phyloP scores from a whole-genome alignment of 2,113 vertebrate genomes.

The Cyprinodon variegatus region DNA sequence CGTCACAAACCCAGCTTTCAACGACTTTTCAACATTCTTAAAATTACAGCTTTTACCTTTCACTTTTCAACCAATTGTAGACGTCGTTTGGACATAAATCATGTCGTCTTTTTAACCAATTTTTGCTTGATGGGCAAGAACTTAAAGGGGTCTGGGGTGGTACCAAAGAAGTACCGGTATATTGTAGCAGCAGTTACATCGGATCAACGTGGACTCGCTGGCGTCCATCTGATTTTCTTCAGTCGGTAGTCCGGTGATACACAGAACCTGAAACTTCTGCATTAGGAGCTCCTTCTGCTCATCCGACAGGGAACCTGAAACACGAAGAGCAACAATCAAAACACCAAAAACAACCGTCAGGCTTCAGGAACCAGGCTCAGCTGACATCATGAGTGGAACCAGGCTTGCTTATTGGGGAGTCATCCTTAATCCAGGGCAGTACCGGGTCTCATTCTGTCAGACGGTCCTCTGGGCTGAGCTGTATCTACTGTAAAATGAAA shows the following conservation, averaged over 20 bases:
- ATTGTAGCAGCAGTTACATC: slow-evolving; percentile 96
- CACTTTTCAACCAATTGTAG: too few relatives aligned
- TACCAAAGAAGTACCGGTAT: slow-evolving; percentile 81
- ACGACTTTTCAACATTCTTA: too few relatives aligned
- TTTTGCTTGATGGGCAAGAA: too few relatives aligned
- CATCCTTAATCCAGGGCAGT: too few relatives aligned
- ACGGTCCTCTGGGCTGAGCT: not conserved
- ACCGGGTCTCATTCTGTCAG: not conserved
- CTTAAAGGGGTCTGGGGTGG: too few relatives aligned
- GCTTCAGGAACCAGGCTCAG: not conserved
- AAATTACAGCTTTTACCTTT: too few relatives aligned
- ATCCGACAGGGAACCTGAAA: slow-evolving; percentile 69
- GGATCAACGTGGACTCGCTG: slow-evolving; percentile 86
- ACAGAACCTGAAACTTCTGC: slow-evolving; percentile 92
- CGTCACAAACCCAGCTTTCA: too few relatives aligned
- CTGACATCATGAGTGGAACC: not conserved
- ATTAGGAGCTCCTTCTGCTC: slow-evolving; percentile 91
- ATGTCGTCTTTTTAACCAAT: too few relatives aligned
- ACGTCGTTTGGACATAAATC: too few relatives aligned
- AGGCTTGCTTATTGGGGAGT: too few relatives aligned
- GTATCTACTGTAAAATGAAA: not conserved
- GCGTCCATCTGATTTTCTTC: slow-evolving; percentile 87
- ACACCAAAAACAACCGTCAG: not conserved
- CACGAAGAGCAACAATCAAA: not conserved
- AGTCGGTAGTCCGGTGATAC: slow-evolving; percentile 86